phyloP scores from a whole-genome alignment of 2,797 vertebrate species.

The Acanthurus lineatus region DNA sequence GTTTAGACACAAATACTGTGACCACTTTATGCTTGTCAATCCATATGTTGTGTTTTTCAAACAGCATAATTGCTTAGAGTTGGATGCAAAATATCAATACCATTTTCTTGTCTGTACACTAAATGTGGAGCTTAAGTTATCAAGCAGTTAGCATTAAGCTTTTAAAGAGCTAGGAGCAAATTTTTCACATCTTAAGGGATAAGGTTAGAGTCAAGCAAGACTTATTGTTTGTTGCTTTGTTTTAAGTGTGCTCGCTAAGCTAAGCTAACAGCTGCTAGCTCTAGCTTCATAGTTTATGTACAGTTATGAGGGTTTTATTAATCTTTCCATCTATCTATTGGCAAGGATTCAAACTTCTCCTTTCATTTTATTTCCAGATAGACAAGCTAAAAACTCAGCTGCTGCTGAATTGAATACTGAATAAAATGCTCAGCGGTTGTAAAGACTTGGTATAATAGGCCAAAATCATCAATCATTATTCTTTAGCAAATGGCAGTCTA shows the following conservation, averaged over 20 bases:
- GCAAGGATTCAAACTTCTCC: neutral
- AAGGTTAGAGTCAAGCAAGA: too few species aligned
- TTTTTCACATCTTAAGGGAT: too few species aligned
- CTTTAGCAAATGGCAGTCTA: neutral
- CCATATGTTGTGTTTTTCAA: too few species aligned
- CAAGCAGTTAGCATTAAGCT: too few species aligned
- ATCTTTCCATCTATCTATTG: neutral
- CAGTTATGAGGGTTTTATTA: neutral
- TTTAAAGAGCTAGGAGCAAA: too few species aligned
- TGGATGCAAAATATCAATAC: neutral
- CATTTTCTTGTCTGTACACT: too few species aligned
- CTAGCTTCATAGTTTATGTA: neutral
- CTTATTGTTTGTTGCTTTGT: neutral
- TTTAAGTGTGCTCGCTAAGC: neutral
- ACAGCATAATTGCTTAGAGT: too few species aligned
- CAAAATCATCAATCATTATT: conserved; percentile 3
- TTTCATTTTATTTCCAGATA: neutral
- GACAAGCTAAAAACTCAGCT: neutral
- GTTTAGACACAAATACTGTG: neutral
- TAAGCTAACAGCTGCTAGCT: neutral
- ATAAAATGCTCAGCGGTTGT: neutral
- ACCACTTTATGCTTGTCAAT: neutral
- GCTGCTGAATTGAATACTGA: neutral
- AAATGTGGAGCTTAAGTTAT: neutral
- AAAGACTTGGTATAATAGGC: neutral